Evolutionary conservation across 2,888 invertebrate species (phyloP).

Genomic region (Cantharis lateralis): DNA sequence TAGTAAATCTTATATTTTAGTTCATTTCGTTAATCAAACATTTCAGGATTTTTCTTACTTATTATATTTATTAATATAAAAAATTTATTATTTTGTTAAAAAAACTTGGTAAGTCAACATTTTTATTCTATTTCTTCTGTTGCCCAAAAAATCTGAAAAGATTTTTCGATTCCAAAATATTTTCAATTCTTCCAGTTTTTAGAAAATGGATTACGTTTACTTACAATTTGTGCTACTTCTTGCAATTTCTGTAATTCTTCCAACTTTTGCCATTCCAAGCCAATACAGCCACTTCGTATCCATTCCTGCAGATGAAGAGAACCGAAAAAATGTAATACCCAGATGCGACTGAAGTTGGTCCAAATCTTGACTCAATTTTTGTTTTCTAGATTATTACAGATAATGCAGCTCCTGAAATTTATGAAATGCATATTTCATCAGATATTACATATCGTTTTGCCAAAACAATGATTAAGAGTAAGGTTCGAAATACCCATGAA

Average conservation of each 20-base stretch:
- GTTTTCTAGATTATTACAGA: not conserved
- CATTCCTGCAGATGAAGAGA: not conserved
- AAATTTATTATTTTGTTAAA: no score
- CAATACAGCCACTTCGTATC: not conserved
- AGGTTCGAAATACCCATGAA: conserved; percentile 65
- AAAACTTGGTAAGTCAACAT: not conserved
- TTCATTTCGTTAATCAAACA: no score
- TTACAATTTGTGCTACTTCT: not conserved
- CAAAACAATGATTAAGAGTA: conserved; percentile 66
- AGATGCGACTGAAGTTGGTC: not conserved
- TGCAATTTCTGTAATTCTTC: not conserved
- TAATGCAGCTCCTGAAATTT: conserved; percentile 55
- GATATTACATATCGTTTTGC: conserved; percentile 69
- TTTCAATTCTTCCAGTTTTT: not conserved
- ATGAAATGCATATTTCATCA: conserved; percentile 65
- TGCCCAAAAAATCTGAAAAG: not conserved
- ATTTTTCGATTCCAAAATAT: not conserved
- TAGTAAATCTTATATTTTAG: not conserved
- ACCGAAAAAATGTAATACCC: not conserved
- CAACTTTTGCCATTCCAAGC: not conserved
- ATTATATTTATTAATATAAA: no score
- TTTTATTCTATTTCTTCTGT: not conserved
- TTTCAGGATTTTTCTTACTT: no score
- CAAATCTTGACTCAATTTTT: not conserved
- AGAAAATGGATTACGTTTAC: not conserved